Base-by-base conservation (phyloP, 2,888 invertebrate species). In the Nipponacmea schrenckii region DNA sequence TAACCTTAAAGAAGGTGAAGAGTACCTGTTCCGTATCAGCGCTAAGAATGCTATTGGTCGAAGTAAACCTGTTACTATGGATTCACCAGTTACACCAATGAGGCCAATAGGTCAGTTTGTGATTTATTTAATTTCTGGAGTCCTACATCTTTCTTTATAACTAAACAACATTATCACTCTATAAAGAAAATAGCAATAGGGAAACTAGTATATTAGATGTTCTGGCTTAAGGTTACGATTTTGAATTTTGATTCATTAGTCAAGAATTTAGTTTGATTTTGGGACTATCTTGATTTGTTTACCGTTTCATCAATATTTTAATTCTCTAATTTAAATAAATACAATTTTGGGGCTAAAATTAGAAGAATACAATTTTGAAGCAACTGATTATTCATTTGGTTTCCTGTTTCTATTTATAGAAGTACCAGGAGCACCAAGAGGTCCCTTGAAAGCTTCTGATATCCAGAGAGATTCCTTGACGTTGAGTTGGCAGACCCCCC, bases 21-120 rank as follows among this genome's bases (percentile, higher is more conserved):
- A 93, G 0, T 96, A 96, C 85, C 94, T 95, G 85, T 96, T 96
- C 92, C 91, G 96, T 39, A 95, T 96, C 0, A 91, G 93, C 69
- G 96, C 95, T 15, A 92, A 95, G 31, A 96, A 96, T 90, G 94
- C 94, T 79, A 96, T 96, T 1, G 98, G 98, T 1, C 94, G 94
- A 0, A 95, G 83, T 24, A 82, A 81, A 76, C 75, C 83, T 10
- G 77, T 79, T 5, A 78, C 80, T 24, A 69, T 80, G 27, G 93
- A 94, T 92, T 75, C 79, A 69, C 79, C 86, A 15, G 80, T 86
- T 10, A 80, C 73, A 62, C 87, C 88, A 39, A 79, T 72, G 65
- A 81, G 80, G 77, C 84, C 86, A 46, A 79, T 80, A 69, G 86
- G 87, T 87, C 73, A 70, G 78, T 77, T 48, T 67, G 46, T 68